Base-by-base conservation (phyloP, 1,140 invertebrate species). In the Bombus sylvicola region DNA sequence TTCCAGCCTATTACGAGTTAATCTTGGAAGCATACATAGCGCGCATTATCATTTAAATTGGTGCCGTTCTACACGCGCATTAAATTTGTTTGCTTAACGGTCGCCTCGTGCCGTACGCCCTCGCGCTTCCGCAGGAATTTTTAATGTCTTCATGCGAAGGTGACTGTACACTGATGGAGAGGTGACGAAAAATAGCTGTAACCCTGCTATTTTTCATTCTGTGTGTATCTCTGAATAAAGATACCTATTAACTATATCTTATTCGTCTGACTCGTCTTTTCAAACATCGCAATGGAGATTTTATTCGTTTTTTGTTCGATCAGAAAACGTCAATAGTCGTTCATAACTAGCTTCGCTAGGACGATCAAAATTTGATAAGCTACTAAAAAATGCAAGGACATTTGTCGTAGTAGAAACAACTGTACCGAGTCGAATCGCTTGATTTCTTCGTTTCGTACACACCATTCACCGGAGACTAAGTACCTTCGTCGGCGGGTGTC, bases 11-110 rank as follows among this genome's bases (percentile, higher is more conserved):
- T 90, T 91, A 92, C 89, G 84, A 88, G 85, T 91, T 92, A 91
- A 92, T 92, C 88, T 91, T 77, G 81, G 86, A 90, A 59, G 87
- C 81, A 90, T 91, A 91, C 86, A 88, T 87, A 89, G 64, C 69
- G 85, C 87, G 83, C 68, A 93, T 94, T 94, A 94, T 94, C 91
- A 92, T 90, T 91, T 91, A 92, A 93, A 94, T 93, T 93, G 92
- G 89, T 92, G 91, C 88, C 89, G 88, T 90, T 91, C 89, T 87
- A 78, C 88, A 86, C 82, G 79, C 88, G 90, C 90, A 90, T 93
- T 91, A 91, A 94, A 91, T 91, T 90, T 92, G 89, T 93, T 94
- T 91, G 88, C 88, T 90, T 87, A 88, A 25, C 68, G 31, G 47
- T 53, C 71, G 37, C 71, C 72, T 62, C 34, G 57, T 31, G n/a